Percentiles rank a stretch among this genome's conserved stretches.
Conservation (phyloP, 2,888 invertebrate genomes). For the Sinhomidia bicolor region DNA sequence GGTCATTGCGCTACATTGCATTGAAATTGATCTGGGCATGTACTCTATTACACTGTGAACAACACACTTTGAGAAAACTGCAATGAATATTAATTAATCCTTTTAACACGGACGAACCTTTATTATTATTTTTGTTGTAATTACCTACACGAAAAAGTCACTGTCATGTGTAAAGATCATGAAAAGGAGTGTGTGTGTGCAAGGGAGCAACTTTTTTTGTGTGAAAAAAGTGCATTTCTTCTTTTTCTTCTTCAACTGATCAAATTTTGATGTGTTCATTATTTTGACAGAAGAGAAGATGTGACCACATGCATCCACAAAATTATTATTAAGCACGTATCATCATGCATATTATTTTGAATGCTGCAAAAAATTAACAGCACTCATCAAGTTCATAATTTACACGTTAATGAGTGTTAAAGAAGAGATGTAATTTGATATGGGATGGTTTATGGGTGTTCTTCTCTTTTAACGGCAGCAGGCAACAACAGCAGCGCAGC, state of each 20-base stretch:
- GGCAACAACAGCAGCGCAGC: background rate
- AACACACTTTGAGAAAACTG: background rate
- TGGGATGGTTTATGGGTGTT: background rate
- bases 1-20: slow-evolving; percentile 52
- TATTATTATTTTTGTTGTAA: too few relatives aligned
- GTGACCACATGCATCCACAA: background rate
- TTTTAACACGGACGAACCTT: slow-evolving; percentile 12
- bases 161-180: slow-evolving; percentile 3
- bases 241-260: too few relatives aligned
- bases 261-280: slow-evolving; percentile 29
- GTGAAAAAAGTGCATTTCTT: background rate
- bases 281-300: background rate
- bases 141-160: slow-evolving; percentile 12
- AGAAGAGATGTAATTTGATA: background rate
- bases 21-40: background rate
- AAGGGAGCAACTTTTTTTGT: background rate
- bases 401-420: slow-evolving; percentile 38
- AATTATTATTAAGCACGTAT: too few relatives aligned
- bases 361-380: background rate
- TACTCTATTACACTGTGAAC: background rate
- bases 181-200: background rate
- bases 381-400: slow-evolving; percentile 32
- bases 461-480: background rate
- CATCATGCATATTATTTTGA: background rate
- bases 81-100: slow-evolving; percentile 53